phyloP scores from a whole-genome alignment of 2,113 vertebrate species.

The Fukomys damarensis region DNA sequence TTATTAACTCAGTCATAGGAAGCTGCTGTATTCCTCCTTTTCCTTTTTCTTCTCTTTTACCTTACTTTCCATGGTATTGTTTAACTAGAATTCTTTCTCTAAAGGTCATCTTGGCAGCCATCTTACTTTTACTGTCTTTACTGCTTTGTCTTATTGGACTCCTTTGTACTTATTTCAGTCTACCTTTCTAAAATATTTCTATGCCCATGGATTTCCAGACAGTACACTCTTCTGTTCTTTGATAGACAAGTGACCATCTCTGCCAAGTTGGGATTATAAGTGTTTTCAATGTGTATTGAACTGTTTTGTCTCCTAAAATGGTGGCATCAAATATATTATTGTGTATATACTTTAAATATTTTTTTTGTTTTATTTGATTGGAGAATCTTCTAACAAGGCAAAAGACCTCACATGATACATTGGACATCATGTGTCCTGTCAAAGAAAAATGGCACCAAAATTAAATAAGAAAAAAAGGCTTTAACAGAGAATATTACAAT shows the following conservation, averaged over 20 bases:
- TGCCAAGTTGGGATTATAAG: background rate
- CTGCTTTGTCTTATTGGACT: background rate
- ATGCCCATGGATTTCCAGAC: background rate
- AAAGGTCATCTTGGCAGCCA: background rate
- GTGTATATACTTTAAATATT: background rate
- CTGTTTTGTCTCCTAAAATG: background rate
- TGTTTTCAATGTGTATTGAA: background rate
- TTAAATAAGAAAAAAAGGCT: background rate
- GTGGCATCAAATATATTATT: background rate
- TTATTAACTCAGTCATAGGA: background rate
- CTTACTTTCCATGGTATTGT: background rate
- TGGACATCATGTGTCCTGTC: background rate
- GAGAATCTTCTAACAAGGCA: background rate
- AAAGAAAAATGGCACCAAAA: background rate
- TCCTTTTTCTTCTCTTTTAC: background rate
- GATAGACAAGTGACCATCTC: background rate
- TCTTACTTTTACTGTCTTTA: background rate
- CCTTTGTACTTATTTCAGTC: background rate
- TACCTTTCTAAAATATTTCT: background rate
- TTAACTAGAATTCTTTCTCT: background rate
- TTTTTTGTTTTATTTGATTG: conserved; percentile 29
- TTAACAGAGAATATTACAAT: background rate
- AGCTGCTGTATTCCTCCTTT: background rate
- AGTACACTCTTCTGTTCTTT: background rate
- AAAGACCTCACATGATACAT: background rate